Conservation (phyloP, 1,140 invertebrate genomes). For the Dendroctonus valens region DNA sequence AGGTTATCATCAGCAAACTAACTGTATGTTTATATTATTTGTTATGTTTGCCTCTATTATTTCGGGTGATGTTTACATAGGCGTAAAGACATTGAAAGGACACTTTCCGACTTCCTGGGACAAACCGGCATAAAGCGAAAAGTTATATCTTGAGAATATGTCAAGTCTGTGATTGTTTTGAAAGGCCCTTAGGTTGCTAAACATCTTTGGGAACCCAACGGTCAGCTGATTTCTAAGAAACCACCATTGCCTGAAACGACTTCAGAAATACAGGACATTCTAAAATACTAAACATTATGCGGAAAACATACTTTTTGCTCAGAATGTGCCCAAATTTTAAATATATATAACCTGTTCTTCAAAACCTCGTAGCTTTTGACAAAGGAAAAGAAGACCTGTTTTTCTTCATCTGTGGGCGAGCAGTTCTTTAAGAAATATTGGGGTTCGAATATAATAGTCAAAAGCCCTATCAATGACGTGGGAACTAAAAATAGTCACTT, state of each 20-base stretch:
- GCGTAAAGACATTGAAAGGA: neutral
- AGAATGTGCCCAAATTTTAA: constrained; percentile 18
- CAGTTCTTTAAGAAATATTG: constrained; percentile 23
- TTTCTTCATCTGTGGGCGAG: constrained; percentile 18
- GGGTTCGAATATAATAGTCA: constrained; percentile 22
- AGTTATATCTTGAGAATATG: constrained; percentile 26
- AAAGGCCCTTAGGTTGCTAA: constrained; percentile 16
- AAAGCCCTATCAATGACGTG: constrained; percentile 17
- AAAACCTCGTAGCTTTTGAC: constrained; percentile 18
- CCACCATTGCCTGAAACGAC: neutral
- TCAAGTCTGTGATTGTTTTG: constrained; percentile 31
- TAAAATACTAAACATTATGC: neutral
- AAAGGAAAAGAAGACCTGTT: constrained; percentile 17
- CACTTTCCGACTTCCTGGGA: constrained; percentile 9
- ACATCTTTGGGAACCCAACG: constrained; percentile 16
- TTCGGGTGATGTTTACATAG: constrained; percentile 2
- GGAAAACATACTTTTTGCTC: neutral
- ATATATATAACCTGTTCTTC: constrained; percentile 24
- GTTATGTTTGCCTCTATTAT: too few relatives aligned
- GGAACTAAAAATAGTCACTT: constrained; percentile 24
- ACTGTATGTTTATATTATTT: too few relatives aligned
- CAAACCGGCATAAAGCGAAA: neutral
- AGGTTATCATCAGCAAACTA: too few relatives aligned
- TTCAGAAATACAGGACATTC: neutral
- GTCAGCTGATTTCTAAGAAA: constrained; percentile 31